Evolutionary conservation across 2,797 vertebrate genomes (phyloP), one percentile per base, ranked within the genome.

Genomic region (Alca torda): DNA sequence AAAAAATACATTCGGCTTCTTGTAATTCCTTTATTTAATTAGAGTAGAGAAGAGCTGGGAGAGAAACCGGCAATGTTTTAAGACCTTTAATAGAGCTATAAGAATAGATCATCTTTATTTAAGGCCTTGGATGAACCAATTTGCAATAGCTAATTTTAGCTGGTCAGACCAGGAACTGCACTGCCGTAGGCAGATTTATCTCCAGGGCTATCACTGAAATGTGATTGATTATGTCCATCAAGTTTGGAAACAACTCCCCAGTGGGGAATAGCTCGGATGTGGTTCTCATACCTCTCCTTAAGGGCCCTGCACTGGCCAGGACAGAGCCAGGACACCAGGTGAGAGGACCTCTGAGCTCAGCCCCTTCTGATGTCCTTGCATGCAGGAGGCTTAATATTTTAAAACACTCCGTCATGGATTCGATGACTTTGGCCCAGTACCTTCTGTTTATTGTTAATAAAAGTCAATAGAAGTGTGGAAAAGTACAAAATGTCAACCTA

Each of bases 401-500:
- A 10, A 9, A 95, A 33, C 25, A 7, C 15, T 51, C 65, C 68
- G 72, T 35, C 72, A 75, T 6, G 30, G 41, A 57, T 68, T 57
- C 13, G 9, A 94, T 91, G 68, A 65, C 78, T 94, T 96, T 95
- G 89, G 91, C 84, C 79, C 79, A 24, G 53, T 45, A 75, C 57
- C 45, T 93, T 65, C 89, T 95, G 84, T 93, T 96, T 96, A 18
- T 95, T 90, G 70, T 87, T 86, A 59, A 95, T 81, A 84, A 79
- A 95, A 91, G 82, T 70, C 90, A 93, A 86, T 35, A 74, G 28
- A 90, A 91, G n/a, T 74, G 82, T 94, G 89, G 78, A 96, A 93
- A 92, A 97, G 92, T 63, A 91, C 87, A 94, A 96, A 94, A 94
- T 89, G 93, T 94, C 92, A 95, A 24, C 79, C 76, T 81, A 1